Evolutionary conservation across 2,888 invertebrate species (phyloP), one percentile per base, ranked within the genome.

Genomic region (Disparrhopalites patrizii): DNA sequence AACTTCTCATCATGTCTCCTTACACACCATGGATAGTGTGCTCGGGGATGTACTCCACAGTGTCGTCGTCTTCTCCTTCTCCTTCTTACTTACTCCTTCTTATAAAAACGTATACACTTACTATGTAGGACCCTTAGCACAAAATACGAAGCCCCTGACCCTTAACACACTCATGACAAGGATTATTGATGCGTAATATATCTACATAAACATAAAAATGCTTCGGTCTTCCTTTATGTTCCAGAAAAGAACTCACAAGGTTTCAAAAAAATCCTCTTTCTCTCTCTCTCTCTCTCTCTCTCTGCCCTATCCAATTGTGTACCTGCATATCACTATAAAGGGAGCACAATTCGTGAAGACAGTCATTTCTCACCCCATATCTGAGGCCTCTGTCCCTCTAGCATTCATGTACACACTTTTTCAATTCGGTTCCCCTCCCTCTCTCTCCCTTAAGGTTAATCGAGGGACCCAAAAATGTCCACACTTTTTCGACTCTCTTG

Each of bases 1-100:
- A 33, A 36, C n/a, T 50, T 61, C 52, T 51, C 25, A 33, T 60
- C 25, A 60, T 60, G 60, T 50, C 50, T 23, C 38, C 33, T 51
- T n/a, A 25, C 10, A 43, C 20, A 47, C 47, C n/a, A n/a, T n/a
- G n/a, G n/a, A n/a, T n/a, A n/a, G n/a, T n/a, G n/a, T n/a, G n/a
- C n/a, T n/a, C n/a, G n/a, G n/a, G n/a, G n/a, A n/a, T n/a, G n/a
- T n/a, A n/a, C n/a, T n/a, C n/a, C n/a, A n/a, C n/a, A n/a, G n/a
- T n/a, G n/a, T n/a, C n/a, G n/a, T n/a, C n/a, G n/a, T n/a, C n/a
- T n/a, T n/a, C n/a, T n/a, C n/a, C n/a, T n/a, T n/a, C n/a, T n/a
- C n/a, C n/a, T n/a, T n/a, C n/a, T n/a, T n/a, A n/a, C n/a, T n/a
- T n/a, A n/a, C n/a, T n/a, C n/a, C n/a, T n/a, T n/a, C n/a, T n/a